Base-by-base conservation (phyloP, 2,888 invertebrate species). In the Gortyna flavago region DNA sequence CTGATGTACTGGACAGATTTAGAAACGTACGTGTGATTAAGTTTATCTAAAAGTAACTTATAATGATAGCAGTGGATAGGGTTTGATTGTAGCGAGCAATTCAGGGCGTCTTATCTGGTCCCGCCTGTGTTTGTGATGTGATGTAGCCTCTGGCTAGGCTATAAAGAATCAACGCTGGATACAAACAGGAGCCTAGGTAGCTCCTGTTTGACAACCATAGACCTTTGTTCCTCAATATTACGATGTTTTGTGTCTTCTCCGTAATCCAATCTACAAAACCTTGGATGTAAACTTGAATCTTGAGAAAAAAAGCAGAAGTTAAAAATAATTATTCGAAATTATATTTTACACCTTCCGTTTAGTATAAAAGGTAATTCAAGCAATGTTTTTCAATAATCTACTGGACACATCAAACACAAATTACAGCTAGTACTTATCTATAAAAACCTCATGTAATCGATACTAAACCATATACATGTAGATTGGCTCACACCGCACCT, bases 391-490 rank as follows among this genome's bases (percentile, higher is more conserved):
- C 62, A 64, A 80, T 85, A 79, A 82, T 77, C 64, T 79, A 77
- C 71, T 62, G 57, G 67, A 38, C 57, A 51, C 57, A 70, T 80
- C 68, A 68, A 72, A 73, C 71, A 80, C 76, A 84, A 78, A 81
- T 81, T 70, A 81, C 81, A 41, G 41, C 66, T 48, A 71, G 62
- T 77, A n/a, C n/a, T n/a, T n/a, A 72, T 75, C 77, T 79, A 75
- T 83, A 82, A 85, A 81, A 84, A 72, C 57, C 57, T 41, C 78
- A 21, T 83, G 83, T 85, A 87, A 87, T 86, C 85, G 83, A 88
- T 88, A 87, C 86, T 84, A 86, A 71, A 66, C 78, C 70, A 75
- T 81, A 79, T 65, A 70, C 75, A 69, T 67, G 69, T 75, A 85
- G 71, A 82, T 70, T 68, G 71, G 72, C 67, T 77, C 86, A 80